Evolutionary conservation across 1,140 invertebrate genomes (phyloP).

Genomic region (Prorops nasuta): DNA sequence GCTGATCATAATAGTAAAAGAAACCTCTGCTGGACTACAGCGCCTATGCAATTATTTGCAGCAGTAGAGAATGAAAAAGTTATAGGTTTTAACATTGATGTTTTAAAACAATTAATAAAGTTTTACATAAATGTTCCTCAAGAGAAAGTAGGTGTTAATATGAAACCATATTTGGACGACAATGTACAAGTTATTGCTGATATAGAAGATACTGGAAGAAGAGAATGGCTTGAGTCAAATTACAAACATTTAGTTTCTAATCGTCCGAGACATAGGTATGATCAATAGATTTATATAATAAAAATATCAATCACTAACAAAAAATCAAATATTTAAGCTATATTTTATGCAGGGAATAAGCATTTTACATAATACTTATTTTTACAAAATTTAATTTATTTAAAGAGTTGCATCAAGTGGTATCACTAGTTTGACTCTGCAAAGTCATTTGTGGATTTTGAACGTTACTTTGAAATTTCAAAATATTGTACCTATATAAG

Average conservation of each 20-base stretch:
- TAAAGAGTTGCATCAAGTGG: no score
- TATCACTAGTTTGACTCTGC: no score
- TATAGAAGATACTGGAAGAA: conserved; percentile 65
- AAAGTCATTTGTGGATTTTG: no score
- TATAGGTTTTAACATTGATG: conserved; percentile 77
- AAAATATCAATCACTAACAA: conserved; percentile 9
- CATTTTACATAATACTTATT: no score
- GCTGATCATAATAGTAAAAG: conserved; percentile 64
- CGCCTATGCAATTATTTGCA: conserved; percentile 73
- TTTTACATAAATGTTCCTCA: conserved; percentile 73
- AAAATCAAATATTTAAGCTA: no score
- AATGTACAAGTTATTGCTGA: conserved; percentile 64
- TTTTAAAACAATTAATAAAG: conserved; percentile 71
- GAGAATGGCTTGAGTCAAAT: conserved; percentile 66
- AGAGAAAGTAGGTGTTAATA: conserved; percentile 61
- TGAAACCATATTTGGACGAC: conserved; percentile 72
- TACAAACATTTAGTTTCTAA: conserved; percentile 70
- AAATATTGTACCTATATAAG: no score
- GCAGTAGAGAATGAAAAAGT: conserved; percentile 70
- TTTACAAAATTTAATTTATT: no score
- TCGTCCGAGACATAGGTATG: conserved; percentile 58
- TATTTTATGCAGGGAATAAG: no score
- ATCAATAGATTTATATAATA: conserved; percentile 7
- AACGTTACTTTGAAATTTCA: no score
- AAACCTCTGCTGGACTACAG: conserved; percentile 82